Conservation (phyloP, 2,888 invertebrate species). For the Busseola fusca region DNA sequence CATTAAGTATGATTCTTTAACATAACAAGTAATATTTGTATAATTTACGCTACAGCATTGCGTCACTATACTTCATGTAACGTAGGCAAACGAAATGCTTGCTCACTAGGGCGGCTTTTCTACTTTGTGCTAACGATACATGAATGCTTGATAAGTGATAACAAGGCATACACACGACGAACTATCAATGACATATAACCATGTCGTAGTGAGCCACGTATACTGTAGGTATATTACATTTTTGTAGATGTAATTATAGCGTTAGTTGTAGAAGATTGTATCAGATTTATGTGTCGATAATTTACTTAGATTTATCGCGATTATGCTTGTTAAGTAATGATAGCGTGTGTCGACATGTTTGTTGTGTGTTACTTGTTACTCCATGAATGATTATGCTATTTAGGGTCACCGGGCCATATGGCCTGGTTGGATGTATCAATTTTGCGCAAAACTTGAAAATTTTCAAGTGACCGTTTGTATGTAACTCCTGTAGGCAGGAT, state of each 20-base stretch:
- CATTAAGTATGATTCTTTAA: background rate
- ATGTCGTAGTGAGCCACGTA: constrained; percentile 2
- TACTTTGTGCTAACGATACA: background rate
- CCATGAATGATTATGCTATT: background rate
- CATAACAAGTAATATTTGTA: constrained; percentile 1
- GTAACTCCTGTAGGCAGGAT: too few relatives aligned
- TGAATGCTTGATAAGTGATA: constrained; percentile 41
- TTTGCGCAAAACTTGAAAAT: background rate
- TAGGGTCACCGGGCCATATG: background rate
- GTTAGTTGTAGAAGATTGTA: constrained; percentile 21
- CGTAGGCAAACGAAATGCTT: constrained; percentile 17
- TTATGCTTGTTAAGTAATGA: constrained; percentile 1
- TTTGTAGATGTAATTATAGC: constrained; percentile 4
- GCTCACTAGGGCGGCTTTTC: constrained; percentile 19
- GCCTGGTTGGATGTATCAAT: background rate
- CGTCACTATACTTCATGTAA: constrained; percentile 5
- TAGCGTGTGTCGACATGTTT: constrained; percentile 25
- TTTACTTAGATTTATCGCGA: constrained; percentile 13
- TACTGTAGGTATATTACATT: background rate
- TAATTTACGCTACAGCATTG: background rate
- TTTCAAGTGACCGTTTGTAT: background rate
- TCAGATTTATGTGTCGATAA: constrained; percentile 35
- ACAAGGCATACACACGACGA: background rate
- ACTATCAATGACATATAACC: constrained; percentile 17
- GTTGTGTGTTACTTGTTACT: constrained; percentile 1